phyloP scores from a whole-genome alignment of 2,888 invertebrate genomes.

The Andrena trimmerana region DNA sequence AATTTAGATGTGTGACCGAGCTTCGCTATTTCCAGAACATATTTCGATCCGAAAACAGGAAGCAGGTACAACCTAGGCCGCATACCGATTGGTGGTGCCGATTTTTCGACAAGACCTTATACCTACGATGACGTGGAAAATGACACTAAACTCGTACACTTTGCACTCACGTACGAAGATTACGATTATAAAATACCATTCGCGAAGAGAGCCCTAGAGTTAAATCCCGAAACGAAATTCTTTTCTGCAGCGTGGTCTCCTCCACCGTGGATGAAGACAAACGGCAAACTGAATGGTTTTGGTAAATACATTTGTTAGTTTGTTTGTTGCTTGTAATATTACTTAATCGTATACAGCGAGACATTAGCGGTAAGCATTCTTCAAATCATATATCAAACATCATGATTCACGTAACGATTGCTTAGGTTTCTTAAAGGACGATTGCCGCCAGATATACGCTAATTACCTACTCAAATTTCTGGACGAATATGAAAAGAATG shows the following conservation, averaged over 20 bases:
- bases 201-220: constrained; percentile 81
- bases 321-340: not conserved
- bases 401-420: not conserved
- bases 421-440: constrained; percentile 80
- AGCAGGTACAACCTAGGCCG: constrained; percentile 92
- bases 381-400: too few relatives aligned
- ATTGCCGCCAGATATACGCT: constrained; percentile 92
- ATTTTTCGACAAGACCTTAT: constrained; percentile 93
- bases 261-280: constrained; percentile 91
- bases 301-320: constrained; percentile 4
- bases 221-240: constrained; percentile 83
- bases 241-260: constrained; percentile 89
- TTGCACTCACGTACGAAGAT: constrained; percentile 90
- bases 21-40: constrained; percentile 87
- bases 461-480: constrained; percentile 93
- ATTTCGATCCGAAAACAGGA: constrained; percentile 90
- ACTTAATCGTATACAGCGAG: not conserved
- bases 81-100: constrained; percentile 93
- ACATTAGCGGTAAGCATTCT: too few relatives aligned
- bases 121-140: constrained; percentile 91
- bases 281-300: constrained; percentile 82
- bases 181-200: constrained; percentile 88
- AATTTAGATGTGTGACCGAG: not conserved
- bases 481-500: constrained; percentile 89
- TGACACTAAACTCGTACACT: constrained; percentile 88